Base-by-base conservation (phyloP, 2,797 vertebrate genomes). In the Caiman crocodilus region DNA sequence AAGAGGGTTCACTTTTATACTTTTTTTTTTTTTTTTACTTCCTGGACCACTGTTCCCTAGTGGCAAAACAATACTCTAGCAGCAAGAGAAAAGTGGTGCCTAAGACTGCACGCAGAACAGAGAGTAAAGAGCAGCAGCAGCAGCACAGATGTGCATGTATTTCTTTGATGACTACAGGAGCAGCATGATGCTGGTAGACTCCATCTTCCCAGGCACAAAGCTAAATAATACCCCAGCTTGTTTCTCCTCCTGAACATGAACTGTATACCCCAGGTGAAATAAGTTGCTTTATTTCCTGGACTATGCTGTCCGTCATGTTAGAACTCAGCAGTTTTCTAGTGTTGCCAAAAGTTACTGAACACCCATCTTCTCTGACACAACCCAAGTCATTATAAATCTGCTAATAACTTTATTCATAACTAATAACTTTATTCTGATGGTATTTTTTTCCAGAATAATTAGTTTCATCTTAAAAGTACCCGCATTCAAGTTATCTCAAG, bases 401-500 rank as follows among this genome's bases (percentile, higher is more conserved):
- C 32, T 74, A 90, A 65, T 56, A 79, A 82, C 23, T 84, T 23
- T 78, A 2, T 73, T 95, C 32, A 50, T 50, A 50, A 50, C 32
- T 74, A 90, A 65, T 56, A 79, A 82, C 23, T 84, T 23, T 78
- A 2, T 73, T 95, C 32, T 60, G 79, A 89, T 30, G 4, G 42
- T 75, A 64, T 73, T 77, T 2, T 6, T 10, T 18, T 61, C 7
- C 5, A 91, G 69, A 94, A 90, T 84, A 63, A 67, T 90, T 71
- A 30, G 65, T 92, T 91, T 92, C 65, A 32, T 83, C 60, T 90
- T 85, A 85, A 79, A 93, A 88, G 42, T 77, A 50, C 28, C 26
- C 75, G 4, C 32, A 88, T 75, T 86, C n/a, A 84, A 89, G 11
- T 91, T 92, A 90, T 65, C n/a, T 93, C 85, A 88, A 95, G 76